A percentile compares a stretch with the other conserved stretches of the same genome.
phyloP scores from a whole-genome alignment of 2,888 invertebrate species.

The Oegoconia quadripuncta region DNA sequence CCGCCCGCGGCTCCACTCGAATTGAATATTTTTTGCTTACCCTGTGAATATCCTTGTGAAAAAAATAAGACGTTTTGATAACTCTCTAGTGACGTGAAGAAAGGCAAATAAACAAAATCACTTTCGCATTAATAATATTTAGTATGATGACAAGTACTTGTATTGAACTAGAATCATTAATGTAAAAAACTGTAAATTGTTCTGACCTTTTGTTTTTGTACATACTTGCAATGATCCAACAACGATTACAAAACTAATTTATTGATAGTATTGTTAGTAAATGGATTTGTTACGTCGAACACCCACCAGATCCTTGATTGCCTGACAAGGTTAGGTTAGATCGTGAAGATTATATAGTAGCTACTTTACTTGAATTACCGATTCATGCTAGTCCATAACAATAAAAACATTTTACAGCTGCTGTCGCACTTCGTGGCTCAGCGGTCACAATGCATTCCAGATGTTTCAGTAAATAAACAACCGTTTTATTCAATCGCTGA shows the following conservation, averaged over 20 bases:
- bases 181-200: too few relatives aligned
- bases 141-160: too few relatives aligned
- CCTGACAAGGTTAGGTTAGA: constrained; percentile 32
- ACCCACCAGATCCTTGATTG: constrained; percentile 33
- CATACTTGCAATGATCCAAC: not conserved
- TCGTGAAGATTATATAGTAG: constrained; percentile 20
- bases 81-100: too few relatives aligned
- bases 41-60: too few relatives aligned
- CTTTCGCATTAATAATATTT: too few relatives aligned
- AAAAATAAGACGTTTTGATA: too few relatives aligned
- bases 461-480: constrained; percentile 42
- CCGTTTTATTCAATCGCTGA: constrained; percentile 35
- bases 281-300: constrained; percentile 33
- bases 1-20: too few relatives aligned
- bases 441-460: constrained; percentile 40
- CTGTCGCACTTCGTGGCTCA: constrained; percentile 31
- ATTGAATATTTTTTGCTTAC: too few relatives aligned
- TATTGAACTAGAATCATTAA: too few relatives aligned
- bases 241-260: not conserved
- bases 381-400: constrained; percentile 33
- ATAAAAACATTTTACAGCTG: constrained; percentile 39
- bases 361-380: constrained; percentile 36
- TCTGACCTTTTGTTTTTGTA: not conserved
- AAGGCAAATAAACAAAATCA: too few relatives aligned
- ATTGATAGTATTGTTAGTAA: constrained; percentile 5